Evolutionary conservation across 2,113 vertebrate genomes (phyloP).

Genomic region (Calidris pugnax): DNA sequence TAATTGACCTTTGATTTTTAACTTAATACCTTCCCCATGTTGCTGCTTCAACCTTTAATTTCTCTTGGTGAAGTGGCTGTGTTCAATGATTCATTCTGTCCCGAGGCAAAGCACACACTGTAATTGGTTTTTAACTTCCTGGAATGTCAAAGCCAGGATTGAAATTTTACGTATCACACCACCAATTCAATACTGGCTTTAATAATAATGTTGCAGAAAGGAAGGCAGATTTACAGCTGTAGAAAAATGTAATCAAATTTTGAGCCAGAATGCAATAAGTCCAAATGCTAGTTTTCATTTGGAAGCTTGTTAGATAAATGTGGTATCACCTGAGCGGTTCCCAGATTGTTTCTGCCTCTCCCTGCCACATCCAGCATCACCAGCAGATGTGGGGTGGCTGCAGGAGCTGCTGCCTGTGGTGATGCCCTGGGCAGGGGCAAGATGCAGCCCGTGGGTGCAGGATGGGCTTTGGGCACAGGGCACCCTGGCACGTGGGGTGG

Average conservation of each 20-base stretch:
- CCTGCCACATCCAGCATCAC: accelerated
- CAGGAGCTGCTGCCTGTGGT: neutral
- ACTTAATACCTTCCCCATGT: conserved; percentile 57
- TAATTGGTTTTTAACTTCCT: conserved; percentile 86
- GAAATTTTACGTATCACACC: conserved; percentile 78
- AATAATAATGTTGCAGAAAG: conserved; percentile 77
- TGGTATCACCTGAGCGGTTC: conserved; percentile 33
- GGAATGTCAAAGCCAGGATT: conserved; percentile 81
- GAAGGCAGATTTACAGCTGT: conserved; percentile 77
- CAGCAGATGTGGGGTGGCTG: accelerated
- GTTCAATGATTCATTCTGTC: conserved; percentile 75
- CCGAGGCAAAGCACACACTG: conserved; percentile 76
- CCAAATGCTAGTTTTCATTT: conserved; percentile 79
- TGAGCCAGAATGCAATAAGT: conserved; percentile 76
- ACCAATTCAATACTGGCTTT: conserved; percentile 74
- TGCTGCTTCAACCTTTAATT: conserved; percentile 72
- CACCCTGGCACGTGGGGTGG: accelerated
- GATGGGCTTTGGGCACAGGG: accelerated
- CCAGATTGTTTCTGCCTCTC: neutral
- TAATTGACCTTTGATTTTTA: conserved; percentile 78
- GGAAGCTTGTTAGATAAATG: conserved; percentile 76
- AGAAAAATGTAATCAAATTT: conserved; percentile 82
- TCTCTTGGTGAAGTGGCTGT: conserved; percentile 67
- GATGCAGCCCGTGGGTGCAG: neutral
- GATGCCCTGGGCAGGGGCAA: neutral